These are phyloP conservation scores for Diplazon laetatorius DNA, from an alignment of 2,888 invertebrate species.

Conservation along the genomic window DNA sequence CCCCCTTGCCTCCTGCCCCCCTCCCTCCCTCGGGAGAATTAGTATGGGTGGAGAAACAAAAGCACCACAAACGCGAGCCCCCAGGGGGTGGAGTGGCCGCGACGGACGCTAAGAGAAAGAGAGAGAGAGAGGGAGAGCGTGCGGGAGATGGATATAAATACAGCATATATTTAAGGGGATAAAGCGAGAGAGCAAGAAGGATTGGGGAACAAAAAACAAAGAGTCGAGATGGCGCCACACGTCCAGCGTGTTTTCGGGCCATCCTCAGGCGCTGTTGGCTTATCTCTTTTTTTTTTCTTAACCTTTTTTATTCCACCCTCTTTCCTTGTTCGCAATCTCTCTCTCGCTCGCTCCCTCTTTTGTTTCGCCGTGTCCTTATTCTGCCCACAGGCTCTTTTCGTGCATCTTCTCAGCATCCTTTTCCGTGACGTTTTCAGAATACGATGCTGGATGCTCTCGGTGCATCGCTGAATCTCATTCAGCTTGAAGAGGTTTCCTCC, in stretches of 20 bases:
- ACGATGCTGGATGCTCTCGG: not conserved
- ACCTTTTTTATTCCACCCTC: slow-evolving; percentile 63
- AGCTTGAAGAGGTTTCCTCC: not conserved
- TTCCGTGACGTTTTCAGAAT: slow-evolving; percentile 28
- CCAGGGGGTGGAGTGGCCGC: slow-evolving; percentile 67
- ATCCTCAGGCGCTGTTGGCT: slow-evolving; percentile 80
- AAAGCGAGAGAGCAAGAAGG: slow-evolving; percentile 69
- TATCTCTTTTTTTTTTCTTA: slow-evolving; percentile 72
- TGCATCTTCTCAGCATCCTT: slow-evolving; percentile 48
- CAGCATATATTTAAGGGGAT: slow-evolving; percentile 29
- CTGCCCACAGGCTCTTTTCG: slow-evolving; percentile 31
- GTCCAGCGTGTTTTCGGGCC: slow-evolving; percentile 81
- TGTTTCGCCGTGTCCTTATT: slow-evolving; percentile 50
- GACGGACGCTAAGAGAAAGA: slow-evolving; percentile 57
- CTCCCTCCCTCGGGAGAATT: slow-evolving; percentile 77
- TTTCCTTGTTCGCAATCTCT: slow-evolving; percentile 50
- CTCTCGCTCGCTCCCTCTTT: slow-evolving; percentile 46
- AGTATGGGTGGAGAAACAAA: slow-evolving; percentile 81
- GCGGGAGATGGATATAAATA: slow-evolving; percentile 50
- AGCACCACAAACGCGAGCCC: slow-evolving; percentile 73
- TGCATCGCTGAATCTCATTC: slow-evolving; percentile 34
- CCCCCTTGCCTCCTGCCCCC: too few species aligned
- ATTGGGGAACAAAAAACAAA: slow-evolving; percentile 78
- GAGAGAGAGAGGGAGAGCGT: slow-evolving; percentile 52
- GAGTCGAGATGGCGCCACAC: slow-evolving; percentile 81